Evolutionary conservation across 2,888 invertebrate species (phyloP).

Genomic region (Leptothorax acervorum): DNA sequence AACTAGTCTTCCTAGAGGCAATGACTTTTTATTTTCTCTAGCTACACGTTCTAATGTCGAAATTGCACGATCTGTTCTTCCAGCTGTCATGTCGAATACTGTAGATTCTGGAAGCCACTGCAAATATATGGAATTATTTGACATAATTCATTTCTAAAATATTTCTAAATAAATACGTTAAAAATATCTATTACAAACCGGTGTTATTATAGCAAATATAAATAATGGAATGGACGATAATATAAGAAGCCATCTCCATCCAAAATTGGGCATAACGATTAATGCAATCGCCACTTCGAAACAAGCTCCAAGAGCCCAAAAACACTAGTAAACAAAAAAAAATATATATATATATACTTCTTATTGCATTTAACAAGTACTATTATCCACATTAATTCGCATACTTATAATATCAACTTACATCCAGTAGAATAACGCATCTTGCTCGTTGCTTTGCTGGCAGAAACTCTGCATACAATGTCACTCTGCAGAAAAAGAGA

Average conservation of each 20-base stretch:
- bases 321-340: constrained; percentile 89
- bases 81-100: constrained; percentile 94
- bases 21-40: constrained; percentile 94
- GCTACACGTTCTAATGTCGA: constrained; percentile 95
- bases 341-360: constrained; percentile 2
- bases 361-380: background rate
- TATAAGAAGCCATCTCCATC: constrained; percentile 96
- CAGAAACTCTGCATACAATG: constrained; percentile 97
- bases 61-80: constrained; percentile 94
- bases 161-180: constrained; percentile 28
- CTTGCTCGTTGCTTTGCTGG: constrained; percentile 97
- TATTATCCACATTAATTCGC: constrained; percentile 14
- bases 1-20: constrained; percentile 94
- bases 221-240: constrained; percentile 96
- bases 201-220: constrained; percentile 92
- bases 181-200: constrained; percentile 88
- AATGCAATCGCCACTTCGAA: constrained; percentile 96
- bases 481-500: constrained; percentile 89
- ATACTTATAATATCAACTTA: constrained; percentile 86
- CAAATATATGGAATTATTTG: constrained; percentile 34
- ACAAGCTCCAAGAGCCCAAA: constrained; percentile 98
- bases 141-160: constrained; percentile 29
- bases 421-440: constrained; percentile 97
- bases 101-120: constrained; percentile 98
- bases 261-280: constrained; percentile 95